Conservation (phyloP, 2,888 invertebrate genomes). For the Parnassius mnemosyne region DNA sequence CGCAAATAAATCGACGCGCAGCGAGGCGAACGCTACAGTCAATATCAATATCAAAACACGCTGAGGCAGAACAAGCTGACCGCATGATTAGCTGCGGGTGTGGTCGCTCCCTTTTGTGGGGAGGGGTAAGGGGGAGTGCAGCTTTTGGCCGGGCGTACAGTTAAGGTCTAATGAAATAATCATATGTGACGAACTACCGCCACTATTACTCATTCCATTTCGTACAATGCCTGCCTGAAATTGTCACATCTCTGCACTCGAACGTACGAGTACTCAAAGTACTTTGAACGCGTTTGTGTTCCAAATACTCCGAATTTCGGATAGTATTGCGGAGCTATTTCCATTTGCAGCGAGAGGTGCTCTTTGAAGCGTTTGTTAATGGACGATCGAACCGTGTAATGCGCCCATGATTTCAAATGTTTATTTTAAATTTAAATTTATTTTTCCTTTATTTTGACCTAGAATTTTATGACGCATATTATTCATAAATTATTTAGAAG, state of each 20-base stretch:
- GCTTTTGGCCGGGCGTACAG: constrained; percentile 76
- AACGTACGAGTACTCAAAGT: background rate
- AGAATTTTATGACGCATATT: too few relatives aligned
- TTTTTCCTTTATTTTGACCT: too few relatives aligned
- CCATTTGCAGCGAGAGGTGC: constrained; percentile 1
- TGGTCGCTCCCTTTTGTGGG: constrained; percentile 66
- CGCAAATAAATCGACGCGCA: constrained; percentile 78
- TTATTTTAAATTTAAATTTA: background rate
- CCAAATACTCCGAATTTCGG: constrained; percentile 12
- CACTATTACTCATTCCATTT: constrained; percentile 59
- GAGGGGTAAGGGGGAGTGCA: constrained; percentile 45
- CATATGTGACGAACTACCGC: constrained; percentile 74
- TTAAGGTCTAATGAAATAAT: constrained; percentile 80
- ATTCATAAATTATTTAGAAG: too few relatives aligned
- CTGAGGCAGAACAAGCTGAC: constrained; percentile 80
- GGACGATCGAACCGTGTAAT: constrained; percentile 1
- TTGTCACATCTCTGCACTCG: constrained; percentile 12
- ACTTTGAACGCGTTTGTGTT: constrained; percentile 9
- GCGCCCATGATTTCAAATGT: background rate
- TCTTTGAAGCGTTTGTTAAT: constrained; percentile 3
- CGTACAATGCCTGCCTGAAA: constrained; percentile 10
- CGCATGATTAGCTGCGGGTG: constrained; percentile 79
- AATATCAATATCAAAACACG: constrained; percentile 81
- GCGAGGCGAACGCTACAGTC: constrained; percentile 74
- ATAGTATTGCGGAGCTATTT: constrained; percentile 3